These are phyloP conservation scores for Cryptocheilus praepositus DNA, from an alignment of 2,888 invertebrate species.

Conservation along the genomic window DNA sequence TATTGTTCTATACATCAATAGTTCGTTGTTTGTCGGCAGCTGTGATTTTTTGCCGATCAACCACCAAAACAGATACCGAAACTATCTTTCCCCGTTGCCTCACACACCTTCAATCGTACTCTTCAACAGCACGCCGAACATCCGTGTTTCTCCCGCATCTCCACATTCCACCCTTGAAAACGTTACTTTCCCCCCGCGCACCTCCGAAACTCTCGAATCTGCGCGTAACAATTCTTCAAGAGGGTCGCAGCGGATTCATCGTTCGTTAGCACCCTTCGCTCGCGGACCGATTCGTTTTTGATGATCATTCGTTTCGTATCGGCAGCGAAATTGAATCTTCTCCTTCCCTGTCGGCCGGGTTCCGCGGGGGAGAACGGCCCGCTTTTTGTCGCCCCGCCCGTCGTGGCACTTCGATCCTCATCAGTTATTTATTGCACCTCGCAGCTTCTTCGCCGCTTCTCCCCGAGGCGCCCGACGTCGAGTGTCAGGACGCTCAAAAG, in stretches of 20 bases:
- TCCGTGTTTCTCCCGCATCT: too few relatives aligned
- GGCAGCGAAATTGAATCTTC: constrained; percentile 66
- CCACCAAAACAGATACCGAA: too few relatives aligned
- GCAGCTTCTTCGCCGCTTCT: constrained; percentile 40
- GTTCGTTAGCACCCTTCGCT: constrained; percentile 21
- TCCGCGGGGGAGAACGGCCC: constrained; percentile 12
- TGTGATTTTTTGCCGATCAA: too few relatives aligned
- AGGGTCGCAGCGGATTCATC: neutral
- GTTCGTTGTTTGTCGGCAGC: too few relatives aligned
- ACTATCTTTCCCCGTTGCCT: too few relatives aligned
- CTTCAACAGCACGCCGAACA: too few relatives aligned
- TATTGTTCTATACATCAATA: too few relatives aligned
- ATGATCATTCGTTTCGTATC: constrained; percentile 63
- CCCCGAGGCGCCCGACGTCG: constrained; percentile 33
- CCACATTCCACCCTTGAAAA: too few relatives aligned
- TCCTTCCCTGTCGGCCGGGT: constrained; percentile 36
- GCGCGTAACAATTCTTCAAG: neutral
- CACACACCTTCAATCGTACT: too few relatives aligned
- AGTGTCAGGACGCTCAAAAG: constrained; percentile 65
- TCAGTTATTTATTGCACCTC: constrained; percentile 71
- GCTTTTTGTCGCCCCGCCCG: constrained; percentile 29
- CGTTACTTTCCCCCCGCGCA: too few relatives aligned
- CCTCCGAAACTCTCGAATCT: too few relatives aligned
- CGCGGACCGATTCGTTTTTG: constrained; percentile 61
- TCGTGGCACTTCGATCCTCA: constrained; percentile 59